A percentile compares a stretch with the other conserved stretches of the same genome.
Evolutionary conservation across 2,797 vertebrate genomes (phyloP).

Genomic region (Sylvilagus floridanus): DNA sequence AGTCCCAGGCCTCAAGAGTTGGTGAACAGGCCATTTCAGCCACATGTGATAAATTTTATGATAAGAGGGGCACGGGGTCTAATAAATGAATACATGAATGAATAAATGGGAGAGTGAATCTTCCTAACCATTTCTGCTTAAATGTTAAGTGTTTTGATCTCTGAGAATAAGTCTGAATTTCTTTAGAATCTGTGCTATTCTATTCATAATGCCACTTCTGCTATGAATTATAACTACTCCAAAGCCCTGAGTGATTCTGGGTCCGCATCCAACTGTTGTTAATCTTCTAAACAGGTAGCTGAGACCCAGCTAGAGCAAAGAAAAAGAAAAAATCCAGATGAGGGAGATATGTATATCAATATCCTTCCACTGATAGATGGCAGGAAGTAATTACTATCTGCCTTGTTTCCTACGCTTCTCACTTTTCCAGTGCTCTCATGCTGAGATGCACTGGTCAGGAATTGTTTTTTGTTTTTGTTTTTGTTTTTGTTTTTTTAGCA

Average conservation of each 20-base stretch:
- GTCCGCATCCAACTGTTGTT: constrained; percentile 35
- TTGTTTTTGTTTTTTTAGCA: constrained; percentile 10
- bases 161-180: constrained; percentile 50
- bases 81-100: not conserved
- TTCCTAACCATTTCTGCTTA: constrained; percentile 54
- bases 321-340: not conserved
- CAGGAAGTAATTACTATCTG: constrained; percentile 45
- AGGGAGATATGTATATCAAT: constrained; percentile 51
- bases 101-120: not conserved
- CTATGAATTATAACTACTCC: constrained; percentile 18
- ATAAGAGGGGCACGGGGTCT: not conserved
- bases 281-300: constrained; percentile 53
- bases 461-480: not conserved
- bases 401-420: not conserved
- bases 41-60: not conserved
- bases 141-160: constrained; percentile 51
- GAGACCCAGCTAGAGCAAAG: constrained; percentile 10
- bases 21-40: not conserved
- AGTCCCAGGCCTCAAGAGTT: not conserved
- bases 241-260: constrained; percentile 30
- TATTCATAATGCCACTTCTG: constrained; percentile 53
- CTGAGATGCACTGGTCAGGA: constrained; percentile 28
- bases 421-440: not conserved
- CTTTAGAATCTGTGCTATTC: constrained; percentile 39
- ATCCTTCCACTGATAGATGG: constrained; percentile 49